Conservation (phyloP, 1,140 invertebrate species). For the Sitobion miscanthi region DNA sequence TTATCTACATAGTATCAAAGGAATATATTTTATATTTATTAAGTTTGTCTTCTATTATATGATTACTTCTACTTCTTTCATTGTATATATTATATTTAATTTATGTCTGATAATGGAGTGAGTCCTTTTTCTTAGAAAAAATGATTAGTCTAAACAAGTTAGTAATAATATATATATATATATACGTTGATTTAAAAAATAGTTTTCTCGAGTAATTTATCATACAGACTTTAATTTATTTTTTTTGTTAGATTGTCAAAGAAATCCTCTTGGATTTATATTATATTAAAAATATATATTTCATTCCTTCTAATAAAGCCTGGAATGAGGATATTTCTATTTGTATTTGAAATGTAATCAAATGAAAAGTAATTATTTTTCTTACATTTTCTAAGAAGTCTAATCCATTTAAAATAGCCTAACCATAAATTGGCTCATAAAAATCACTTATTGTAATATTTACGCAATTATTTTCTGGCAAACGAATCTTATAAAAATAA, state of each 20-base stretch:
- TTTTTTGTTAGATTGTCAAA: background rate
- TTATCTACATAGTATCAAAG: background rate
- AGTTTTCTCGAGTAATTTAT: background rate
- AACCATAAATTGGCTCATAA: background rate
- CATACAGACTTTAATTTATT: conserved; percentile 31
- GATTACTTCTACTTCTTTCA: background rate
- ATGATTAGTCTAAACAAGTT: conserved; percentile 2
- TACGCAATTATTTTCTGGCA: background rate
- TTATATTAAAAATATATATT: conserved; percentile 36
- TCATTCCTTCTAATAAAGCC: background rate
- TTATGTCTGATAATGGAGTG: background rate
- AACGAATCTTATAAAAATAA: background rate
- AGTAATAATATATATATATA: conserved; percentile 7
- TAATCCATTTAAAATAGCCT: background rate
- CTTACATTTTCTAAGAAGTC: background rate
- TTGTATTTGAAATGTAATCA: background rate
- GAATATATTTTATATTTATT: background rate
- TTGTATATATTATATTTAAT: background rate
- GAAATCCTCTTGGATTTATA: conserved; percentile 33
- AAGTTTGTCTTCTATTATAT: background rate
- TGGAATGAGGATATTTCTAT: background rate
- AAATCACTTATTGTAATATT: background rate
- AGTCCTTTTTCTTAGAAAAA: conserved; percentile 14
- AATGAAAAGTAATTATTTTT: conserved; percentile 3
- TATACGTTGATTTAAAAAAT: background rate